Percentiles rank a stretch among this genome's conserved stretches.
Conservation (phyloP, 2,888 invertebrate species). For the Orchesellides sinensis region DNA sequence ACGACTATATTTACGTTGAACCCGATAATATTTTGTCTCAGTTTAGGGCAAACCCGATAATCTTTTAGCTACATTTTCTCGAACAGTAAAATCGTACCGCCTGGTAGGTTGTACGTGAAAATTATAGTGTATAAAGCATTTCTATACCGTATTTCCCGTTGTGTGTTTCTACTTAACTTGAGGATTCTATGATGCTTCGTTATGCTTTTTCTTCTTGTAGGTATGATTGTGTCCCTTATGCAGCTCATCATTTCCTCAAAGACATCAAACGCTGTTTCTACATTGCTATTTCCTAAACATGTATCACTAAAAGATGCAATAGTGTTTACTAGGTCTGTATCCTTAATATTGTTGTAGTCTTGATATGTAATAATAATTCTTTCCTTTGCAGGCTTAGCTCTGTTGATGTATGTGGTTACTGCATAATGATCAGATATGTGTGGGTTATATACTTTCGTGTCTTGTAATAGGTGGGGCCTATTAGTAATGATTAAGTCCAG, state of each 20-base stretch:
- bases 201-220: not conserved
- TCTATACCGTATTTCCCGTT: not conserved
- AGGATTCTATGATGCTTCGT: not conserved
- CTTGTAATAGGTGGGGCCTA: not conserved
- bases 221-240: not conserved
- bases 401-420: not conserved
- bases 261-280: not conserved
- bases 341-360: not conserved
- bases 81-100: no score
- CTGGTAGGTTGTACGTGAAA: no score
- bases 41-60: no score
- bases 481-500: slow-evolving; percentile 40
- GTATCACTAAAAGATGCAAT: not conserved
- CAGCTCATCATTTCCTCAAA: not conserved
- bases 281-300: no score
- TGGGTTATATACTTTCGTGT: not conserved
- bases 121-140: not conserved
- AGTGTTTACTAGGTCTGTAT: not conserved
- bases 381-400: not conserved
- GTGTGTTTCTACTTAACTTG: not conserved
- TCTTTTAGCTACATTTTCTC: no score
- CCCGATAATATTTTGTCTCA: no score
- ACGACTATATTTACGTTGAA: no score
- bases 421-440: slow-evolving; percentile 35
- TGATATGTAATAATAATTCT: not conserved